Base-by-base conservation (phyloP, 37 sponge, comb jelly and placozoan species). In the Chondrilla cf. caribensis region DNA sequence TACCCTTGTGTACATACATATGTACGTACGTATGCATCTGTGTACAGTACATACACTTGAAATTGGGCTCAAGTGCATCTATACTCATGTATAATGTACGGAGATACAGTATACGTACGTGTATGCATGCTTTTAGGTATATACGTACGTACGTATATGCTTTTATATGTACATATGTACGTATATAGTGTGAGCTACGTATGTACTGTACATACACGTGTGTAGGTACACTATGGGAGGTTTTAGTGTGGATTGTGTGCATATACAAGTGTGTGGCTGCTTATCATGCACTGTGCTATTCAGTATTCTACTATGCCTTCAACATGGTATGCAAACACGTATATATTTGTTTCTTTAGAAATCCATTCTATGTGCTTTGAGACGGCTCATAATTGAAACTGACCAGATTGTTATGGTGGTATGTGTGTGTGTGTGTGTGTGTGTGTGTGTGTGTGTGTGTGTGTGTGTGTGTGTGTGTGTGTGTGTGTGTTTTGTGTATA, bases 351-450 rank as follows among this genome's bases (percentile, higher is more conserved):
- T 19, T 78, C 54, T 67, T 5, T 54, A 88, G 88, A 79, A 83
- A 83, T 89, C 90, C 37, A 89, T 89, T 26, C 79, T 89, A 19
- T 89, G 90, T 85, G 86, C 86, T 17, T 85, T 80, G 18, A 38
- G 90, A n/a, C 70, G 90, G 72, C 76, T 85, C 43, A 71, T 82
- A 0, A 77, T 89, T 37, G 90, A 84, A 9, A 59, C 67, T 28
- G 90, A 89, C 57, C 54, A 51, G 3, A 42, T 66, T 36, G 43
- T 89, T 26, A 73, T 44, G 54, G 36, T 78, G 22, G 77, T 37
- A 24, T 75, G 22, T 31, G 41, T 19, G 38, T 35, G 41, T 71
- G 73, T 31, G 73, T 35, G n/a, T 39, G 41, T 71, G 41, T 36
- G 51, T 47, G 51, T 47, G 51, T 47, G 51, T 47, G 51, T 47